These are phyloP conservation scores for Cybosia mesomella DNA, from an alignment of 2,888 invertebrate species.

Conservation along the genomic window DNA sequence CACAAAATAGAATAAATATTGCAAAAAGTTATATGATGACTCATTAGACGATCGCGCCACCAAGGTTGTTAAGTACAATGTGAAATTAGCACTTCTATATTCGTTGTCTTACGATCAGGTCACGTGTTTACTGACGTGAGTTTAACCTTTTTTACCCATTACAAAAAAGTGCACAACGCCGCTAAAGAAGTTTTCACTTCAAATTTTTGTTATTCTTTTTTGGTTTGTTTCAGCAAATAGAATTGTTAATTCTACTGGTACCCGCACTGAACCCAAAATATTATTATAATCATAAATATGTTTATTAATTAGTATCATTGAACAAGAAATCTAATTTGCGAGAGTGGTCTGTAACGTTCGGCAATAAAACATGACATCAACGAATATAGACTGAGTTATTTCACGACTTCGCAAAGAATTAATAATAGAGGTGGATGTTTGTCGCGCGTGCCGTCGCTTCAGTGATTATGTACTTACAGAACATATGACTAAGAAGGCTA, in stretches of 20 bases:
- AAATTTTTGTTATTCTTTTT: too few species aligned
- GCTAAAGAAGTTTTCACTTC: too few species aligned
- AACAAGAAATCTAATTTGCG: conserved; percentile 16
- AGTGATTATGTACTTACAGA: background rate
- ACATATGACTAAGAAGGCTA: background rate
- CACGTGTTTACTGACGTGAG: too few species aligned
- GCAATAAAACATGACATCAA: conserved; percentile 16
- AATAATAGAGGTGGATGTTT: conserved; percentile 16
- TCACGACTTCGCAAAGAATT: conserved; percentile 21
- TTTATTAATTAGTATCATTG: conserved; percentile 7
- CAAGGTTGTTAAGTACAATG: too few species aligned
- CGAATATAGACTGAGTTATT: conserved; percentile 18
- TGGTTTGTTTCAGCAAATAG: too few species aligned
- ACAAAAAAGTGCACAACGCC: too few species aligned
- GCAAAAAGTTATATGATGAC: too few species aligned
- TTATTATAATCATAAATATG: conserved; percentile 9
- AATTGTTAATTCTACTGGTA: background rate
- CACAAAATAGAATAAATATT: too few species aligned
- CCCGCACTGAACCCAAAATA: background rate
- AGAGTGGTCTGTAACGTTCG: conserved; percentile 13
- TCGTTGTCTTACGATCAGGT: too few species aligned
- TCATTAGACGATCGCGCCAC: too few species aligned
- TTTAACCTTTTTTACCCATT: too few species aligned
- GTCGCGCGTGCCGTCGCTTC: background rate
- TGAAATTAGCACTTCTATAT: too few species aligned